These are phyloP conservation scores for Oscheius onirici DNA, from an alignment of 2,888 invertebrate genomes.

Conservation along the genomic window DNA sequence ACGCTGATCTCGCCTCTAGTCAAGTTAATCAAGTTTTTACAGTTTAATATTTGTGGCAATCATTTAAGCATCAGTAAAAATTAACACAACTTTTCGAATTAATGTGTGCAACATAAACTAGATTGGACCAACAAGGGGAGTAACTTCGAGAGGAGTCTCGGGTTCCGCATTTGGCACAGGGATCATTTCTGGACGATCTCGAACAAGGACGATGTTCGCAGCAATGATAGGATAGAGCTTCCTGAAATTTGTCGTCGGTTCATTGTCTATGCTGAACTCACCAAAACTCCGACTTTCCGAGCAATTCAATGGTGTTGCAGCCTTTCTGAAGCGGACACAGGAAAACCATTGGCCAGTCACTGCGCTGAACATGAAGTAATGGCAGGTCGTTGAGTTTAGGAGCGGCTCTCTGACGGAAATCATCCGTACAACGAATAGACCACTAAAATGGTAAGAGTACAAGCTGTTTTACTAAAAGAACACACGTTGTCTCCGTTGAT, in stretches of 20 bases:
- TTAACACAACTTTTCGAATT: too few relatives aligned
- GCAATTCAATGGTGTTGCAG: background rate
- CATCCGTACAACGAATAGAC: background rate
- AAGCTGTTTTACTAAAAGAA: background rate
- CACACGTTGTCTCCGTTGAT: background rate
- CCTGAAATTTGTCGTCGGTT: background rate
- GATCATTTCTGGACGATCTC: background rate
- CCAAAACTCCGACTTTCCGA: background rate
- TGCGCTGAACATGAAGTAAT: background rate
- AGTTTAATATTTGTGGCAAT: too few relatives aligned
- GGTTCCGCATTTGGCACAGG: background rate
- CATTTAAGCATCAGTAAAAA: too few relatives aligned
- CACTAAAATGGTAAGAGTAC: background rate
- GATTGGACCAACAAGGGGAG: background rate
- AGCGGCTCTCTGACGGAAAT: background rate
- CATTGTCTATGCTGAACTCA: background rate
- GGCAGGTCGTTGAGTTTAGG: background rate
- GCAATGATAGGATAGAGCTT: background rate
- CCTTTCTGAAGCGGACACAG: background rate
- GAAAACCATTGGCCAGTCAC: slow-evolving; percentile 11
- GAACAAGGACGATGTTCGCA: background rate
- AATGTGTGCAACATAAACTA: too few relatives aligned
- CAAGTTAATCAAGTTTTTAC: background rate
- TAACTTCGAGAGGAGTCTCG: background rate
- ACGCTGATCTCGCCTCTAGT: slow-evolving; percentile 18